Conservation (phyloP, 2,113 vertebrate species). For the Crocuta crocuta region DNA sequence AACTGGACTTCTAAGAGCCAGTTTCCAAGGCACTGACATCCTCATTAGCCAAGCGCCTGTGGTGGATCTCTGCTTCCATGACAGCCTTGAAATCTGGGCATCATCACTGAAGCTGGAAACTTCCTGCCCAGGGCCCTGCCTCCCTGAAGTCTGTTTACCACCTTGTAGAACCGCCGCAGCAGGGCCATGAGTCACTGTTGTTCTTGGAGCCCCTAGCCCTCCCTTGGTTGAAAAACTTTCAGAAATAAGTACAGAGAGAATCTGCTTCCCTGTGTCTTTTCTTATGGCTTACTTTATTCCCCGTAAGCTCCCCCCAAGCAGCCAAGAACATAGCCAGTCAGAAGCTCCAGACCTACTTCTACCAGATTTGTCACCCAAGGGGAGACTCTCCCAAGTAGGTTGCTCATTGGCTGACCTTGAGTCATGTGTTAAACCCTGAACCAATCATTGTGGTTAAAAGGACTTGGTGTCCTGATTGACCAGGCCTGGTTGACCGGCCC, state of each 20-base stretch:
- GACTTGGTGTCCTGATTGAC: neutral
- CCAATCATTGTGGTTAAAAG: neutral
- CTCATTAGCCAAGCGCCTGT: neutral
- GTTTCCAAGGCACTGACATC: neutral
- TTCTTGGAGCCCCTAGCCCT: neutral
- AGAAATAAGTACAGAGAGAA: neutral
- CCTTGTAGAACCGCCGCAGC: neutral
- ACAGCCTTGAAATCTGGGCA: neutral
- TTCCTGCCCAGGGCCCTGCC: too few relatives aligned
- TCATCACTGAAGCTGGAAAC: neutral
- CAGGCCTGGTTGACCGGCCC: neutral
- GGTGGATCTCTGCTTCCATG: neutral
- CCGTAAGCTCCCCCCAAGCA: too few relatives aligned
- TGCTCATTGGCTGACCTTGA: neutral
- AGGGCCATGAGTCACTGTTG: neutral
- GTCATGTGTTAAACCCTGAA: neutral
- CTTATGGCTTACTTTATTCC: neutral
- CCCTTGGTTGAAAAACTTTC: neutral
- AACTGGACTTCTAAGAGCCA: rapidly evolving
- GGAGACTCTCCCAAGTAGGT: neutral
- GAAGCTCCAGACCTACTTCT: neutral
- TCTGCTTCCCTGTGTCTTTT: neutral
- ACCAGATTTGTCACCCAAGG: neutral
- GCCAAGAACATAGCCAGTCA: neutral
- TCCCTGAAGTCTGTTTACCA: neutral